These are phyloP conservation scores for Musca vetustissima DNA, from an alignment of 1,140 invertebrate genomes.

Conservation along the genomic window DNA sequence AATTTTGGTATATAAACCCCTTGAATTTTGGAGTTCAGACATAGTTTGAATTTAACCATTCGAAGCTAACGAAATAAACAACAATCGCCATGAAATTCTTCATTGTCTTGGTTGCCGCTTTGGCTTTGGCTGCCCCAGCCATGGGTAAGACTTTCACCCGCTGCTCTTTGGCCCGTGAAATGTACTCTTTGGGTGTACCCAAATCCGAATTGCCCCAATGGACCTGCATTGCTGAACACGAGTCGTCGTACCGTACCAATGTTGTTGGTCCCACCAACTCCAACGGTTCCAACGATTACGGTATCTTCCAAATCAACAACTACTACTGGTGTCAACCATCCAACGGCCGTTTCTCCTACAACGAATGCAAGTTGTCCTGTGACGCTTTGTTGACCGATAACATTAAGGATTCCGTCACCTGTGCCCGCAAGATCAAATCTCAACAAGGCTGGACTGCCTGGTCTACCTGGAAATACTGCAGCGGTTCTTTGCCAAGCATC, in stretches of 20 bases:
- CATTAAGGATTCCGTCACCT: conserved; percentile 33
- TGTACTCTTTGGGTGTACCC: conserved; percentile 26
- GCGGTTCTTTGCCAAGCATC: conserved; percentile 34
- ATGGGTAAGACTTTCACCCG: conserved; percentile 42
- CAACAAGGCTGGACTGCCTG: conserved; percentile 41
- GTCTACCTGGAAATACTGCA: conserved; percentile 40
- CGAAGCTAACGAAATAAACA: not conserved
- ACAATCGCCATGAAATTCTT: conserved; percentile 18
- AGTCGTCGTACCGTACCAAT: conserved; percentile 4
- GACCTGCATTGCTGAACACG: conserved; percentile 19
- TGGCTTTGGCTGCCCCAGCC: conserved; percentile 21
- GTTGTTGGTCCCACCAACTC: conserved; percentile 32
- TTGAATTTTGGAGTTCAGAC: too few species aligned
- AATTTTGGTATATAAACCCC: too few species aligned
- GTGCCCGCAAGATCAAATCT: conserved; percentile 33
- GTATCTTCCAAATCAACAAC: conserved; percentile 46
- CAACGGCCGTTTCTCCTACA: conserved; percentile 34
- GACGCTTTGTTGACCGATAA: conserved; percentile 32
- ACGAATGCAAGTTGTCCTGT: conserved; percentile 34
- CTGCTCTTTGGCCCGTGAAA: conserved; percentile 59
- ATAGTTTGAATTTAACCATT: not conserved
- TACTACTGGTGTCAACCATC: conserved; percentile 41
- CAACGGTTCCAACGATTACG: conserved; percentile 40
- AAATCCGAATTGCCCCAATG: conserved; percentile 13
- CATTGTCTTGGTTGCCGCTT: not conserved